phyloP scores from a whole-genome alignment of 2,888 invertebrate genomes.

The Cheilosia scutellata region DNA sequence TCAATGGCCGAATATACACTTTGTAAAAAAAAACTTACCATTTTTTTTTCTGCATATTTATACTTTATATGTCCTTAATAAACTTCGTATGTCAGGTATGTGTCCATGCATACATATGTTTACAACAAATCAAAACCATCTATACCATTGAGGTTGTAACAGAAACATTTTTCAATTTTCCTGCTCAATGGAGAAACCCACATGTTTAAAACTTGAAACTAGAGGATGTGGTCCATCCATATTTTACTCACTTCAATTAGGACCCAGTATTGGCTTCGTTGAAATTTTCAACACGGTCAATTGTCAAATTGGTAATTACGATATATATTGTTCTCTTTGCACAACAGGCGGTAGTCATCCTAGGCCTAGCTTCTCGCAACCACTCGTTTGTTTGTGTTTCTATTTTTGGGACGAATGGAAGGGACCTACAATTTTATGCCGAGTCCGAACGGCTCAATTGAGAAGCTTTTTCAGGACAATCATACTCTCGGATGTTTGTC shows the following conservation, averaged over 20 bases:
- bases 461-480: too few species aligned
- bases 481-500: too few species aligned
- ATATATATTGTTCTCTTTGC: too few species aligned
- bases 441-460: too few species aligned
- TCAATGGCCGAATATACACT: too few species aligned
- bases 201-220: constrained; percentile 34
- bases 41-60: too few species aligned
- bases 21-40: neutral
- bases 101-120: neutral
- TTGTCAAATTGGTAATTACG: too few species aligned
- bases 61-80: neutral
- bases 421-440: too few species aligned
- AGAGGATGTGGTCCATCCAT: constrained; percentile 33
- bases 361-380: too few species aligned
- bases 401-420: too few species aligned
- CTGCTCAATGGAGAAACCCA: constrained; percentile 23
- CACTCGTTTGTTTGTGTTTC: too few species aligned
- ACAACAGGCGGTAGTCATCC: too few species aligned
- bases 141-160: neutral
- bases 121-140: constrained; percentile 24
- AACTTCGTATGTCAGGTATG: constrained; percentile 16
- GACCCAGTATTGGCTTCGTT: neutral
- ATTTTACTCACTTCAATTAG: neutral
- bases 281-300: neutral
- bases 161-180: constrained; percentile 35